phyloP scores from a whole-genome alignment of 2,797 vertebrate species.

The Lagodon rhomboides region DNA sequence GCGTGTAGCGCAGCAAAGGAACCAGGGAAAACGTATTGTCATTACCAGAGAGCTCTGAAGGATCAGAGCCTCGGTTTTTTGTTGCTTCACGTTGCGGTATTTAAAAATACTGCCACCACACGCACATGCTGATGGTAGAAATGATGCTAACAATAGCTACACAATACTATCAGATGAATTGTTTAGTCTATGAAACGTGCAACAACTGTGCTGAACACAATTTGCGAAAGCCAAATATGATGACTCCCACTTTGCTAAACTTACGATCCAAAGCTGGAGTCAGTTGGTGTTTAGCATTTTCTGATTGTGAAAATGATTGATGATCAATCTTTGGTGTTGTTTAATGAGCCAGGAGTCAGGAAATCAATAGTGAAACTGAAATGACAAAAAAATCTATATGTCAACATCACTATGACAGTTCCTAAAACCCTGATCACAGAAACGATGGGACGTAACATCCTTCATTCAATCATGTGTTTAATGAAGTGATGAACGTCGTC shows the following conservation, averaged over 20 bases:
- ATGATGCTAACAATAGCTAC: too few relatives aligned
- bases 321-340: background rate
- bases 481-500: too few relatives aligned
- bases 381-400: background rate
- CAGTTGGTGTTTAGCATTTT: background rate
- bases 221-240: background rate
- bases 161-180: background rate
- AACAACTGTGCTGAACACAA: too few relatives aligned
- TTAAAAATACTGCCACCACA: background rate
- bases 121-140: background rate
- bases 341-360: background rate
- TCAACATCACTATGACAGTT: background rate
- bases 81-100: background rate
- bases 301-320: background rate
- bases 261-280: background rate
- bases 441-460: too few relatives aligned
- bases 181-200: background rate
- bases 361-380: background rate
- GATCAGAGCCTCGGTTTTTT: background rate
- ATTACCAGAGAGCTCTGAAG: slow-evolving; percentile 2
- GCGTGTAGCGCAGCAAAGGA: background rate
- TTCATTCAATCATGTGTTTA: too few relatives aligned
- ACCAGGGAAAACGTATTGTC: background rate
- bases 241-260: background rate
- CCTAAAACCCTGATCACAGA: too few relatives aligned